Conservation (phyloP, 2,113 vertebrate species). For the Apodemus speciosus region DNA sequence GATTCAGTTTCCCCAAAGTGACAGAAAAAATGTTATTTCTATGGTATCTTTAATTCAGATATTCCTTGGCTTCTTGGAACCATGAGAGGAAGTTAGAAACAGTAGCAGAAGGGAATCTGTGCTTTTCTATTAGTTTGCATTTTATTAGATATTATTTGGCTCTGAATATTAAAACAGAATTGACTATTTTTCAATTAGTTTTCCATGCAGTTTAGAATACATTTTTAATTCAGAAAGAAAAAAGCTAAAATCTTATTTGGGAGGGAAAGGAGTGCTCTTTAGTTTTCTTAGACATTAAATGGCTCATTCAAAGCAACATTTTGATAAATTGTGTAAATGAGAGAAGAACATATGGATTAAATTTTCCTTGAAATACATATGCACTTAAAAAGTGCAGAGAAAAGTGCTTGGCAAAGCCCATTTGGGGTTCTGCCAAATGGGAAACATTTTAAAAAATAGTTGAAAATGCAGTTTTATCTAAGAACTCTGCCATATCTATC, state of each 20-base stretch:
- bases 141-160: slow-evolving; percentile 58
- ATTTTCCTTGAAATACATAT: slow-evolving; percentile 81
- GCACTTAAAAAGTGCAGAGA: slow-evolving; percentile 79
- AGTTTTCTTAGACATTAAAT: slow-evolving; percentile 80
- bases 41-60: slow-evolving; percentile 25
- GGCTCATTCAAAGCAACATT: slow-evolving; percentile 82
- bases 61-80: neutral
- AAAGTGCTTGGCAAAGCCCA: slow-evolving; percentile 78
- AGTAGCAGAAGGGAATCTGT: neutral
- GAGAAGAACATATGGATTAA: slow-evolving; percentile 82
- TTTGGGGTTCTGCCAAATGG: slow-evolving; percentile 78
- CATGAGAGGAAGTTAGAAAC: slow-evolving; percentile 13
- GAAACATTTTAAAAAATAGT: slow-evolving; percentile 79
- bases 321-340: slow-evolving; percentile 83
- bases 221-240: slow-evolving; percentile 53
- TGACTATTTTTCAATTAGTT: slow-evolving; percentile 70
- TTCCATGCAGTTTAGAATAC: slow-evolving; percentile 31
- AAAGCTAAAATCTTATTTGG: slow-evolving; percentile 54
- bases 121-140: slow-evolving; percentile 46
- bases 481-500: slow-evolving; percentile 68
- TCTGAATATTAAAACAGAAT: slow-evolving; percentile 65
- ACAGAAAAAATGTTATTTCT: slow-evolving; percentile 35
- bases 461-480: slow-evolving; percentile 77
- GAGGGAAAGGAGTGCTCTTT: slow-evolving; percentile 63
- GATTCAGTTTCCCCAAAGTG: slow-evolving; percentile 62